phyloP scores from a whole-genome alignment of 2,888 invertebrate species.

The Meta bourneti region DNA sequence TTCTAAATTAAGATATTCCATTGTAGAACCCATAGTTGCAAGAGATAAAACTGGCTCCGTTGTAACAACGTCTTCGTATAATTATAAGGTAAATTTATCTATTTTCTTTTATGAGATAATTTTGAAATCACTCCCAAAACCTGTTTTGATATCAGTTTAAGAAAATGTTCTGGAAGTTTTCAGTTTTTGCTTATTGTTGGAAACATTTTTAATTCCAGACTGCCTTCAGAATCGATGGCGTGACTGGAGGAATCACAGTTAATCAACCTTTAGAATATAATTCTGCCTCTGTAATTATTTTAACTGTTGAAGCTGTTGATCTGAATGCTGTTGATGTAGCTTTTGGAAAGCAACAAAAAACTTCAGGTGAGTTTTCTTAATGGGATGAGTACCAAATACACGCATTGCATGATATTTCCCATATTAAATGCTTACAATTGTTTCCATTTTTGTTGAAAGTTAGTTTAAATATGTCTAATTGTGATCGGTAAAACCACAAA shows the following conservation, averaged over 20 bases:
- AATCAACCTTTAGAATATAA: slow-evolving; percentile 87
- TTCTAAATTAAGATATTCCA: slow-evolving; percentile 86
- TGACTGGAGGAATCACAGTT: slow-evolving; percentile 86
- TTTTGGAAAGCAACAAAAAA: slow-evolving; percentile 64
- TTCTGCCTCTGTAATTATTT: slow-evolving; percentile 87
- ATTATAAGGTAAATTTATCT: slow-evolving; percentile 83
- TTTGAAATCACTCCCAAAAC: neutral
- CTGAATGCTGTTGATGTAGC: slow-evolving; percentile 84
- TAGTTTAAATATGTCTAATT: too few relatives aligned
- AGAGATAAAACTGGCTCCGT: slow-evolving; percentile 88
- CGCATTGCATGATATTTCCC: too few relatives aligned
- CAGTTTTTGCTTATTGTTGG: too few relatives aligned
- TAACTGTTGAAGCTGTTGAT: slow-evolving; percentile 87
- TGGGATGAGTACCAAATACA: too few relatives aligned
- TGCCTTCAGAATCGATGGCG: slow-evolving; percentile 84
- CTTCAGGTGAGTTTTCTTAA: slow-evolving; percentile 48
- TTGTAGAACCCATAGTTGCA: slow-evolving; percentile 86
- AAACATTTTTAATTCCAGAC: slow-evolving; percentile 18
- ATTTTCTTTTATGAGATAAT: neutral
- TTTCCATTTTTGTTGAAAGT: too few relatives aligned
- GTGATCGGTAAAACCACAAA: too few relatives aligned
- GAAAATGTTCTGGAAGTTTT: too few relatives aligned
- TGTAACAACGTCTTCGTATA: slow-evolving; percentile 85
- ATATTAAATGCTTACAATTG: too few relatives aligned
- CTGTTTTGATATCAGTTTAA: neutral